phyloP scores from a whole-genome alignment of 2,888 invertebrate species.

The Geophilus truncorum region DNA sequence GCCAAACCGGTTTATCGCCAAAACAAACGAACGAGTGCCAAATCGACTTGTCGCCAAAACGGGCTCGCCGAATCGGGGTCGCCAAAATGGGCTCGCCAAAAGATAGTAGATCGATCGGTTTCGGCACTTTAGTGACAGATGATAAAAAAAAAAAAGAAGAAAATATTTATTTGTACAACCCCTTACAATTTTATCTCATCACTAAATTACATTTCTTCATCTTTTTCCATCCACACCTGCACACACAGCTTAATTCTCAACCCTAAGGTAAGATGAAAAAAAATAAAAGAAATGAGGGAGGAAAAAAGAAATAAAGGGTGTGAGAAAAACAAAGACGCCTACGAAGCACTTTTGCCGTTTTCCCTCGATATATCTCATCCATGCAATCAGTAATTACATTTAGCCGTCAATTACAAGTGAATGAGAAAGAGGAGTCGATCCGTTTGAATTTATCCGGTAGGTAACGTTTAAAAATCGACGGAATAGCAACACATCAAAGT shows the following conservation, averaged over 20 bases:
- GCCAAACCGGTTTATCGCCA: too few relatives aligned
- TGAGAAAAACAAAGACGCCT: not conserved
- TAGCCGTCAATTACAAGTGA: not conserved
- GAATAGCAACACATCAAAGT: not conserved
- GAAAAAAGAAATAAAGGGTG: not conserved
- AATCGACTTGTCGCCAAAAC: too few relatives aligned
- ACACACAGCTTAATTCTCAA: slow-evolving; percentile 17
- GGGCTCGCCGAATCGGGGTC: too few relatives aligned
- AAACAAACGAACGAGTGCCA: too few relatives aligned
- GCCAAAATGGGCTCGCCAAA: too few relatives aligned
- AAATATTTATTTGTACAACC: not conserved
- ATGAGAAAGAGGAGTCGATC: not conserved
- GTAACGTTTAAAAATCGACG: slow-evolving; percentile 15
- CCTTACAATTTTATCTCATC: not conserved
- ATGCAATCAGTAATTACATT: not conserved
- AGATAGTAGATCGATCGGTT: not conserved
- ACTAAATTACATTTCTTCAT: not conserved
- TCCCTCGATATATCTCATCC: not conserved
- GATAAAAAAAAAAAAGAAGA: not conserved
- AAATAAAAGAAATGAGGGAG: not conserved
- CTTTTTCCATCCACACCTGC: not conserved
- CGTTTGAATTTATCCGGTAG: not conserved
- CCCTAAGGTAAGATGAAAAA: not conserved
- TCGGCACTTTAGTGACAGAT: too few relatives aligned
- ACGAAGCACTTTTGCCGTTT: not conserved